These are phyloP conservation scores for Drepana falcataria DNA, from an alignment of 2,888 invertebrate species.

Conservation along the genomic window DNA sequence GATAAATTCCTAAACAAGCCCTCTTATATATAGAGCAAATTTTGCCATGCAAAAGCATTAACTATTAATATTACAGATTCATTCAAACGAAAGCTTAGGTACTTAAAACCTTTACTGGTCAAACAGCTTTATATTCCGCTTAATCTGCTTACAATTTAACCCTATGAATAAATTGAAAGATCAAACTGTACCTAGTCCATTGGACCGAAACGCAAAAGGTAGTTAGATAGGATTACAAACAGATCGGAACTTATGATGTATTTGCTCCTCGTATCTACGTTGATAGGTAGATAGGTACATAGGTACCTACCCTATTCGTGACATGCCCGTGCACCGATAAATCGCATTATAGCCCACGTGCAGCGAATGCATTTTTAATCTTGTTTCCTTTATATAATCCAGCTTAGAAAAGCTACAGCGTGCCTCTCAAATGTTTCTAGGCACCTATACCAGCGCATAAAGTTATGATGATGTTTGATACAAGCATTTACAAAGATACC, in stretches of 20 bases:
- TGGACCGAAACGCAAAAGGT: neutral
- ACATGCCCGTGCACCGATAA: conserved; percentile 69
- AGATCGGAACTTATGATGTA: conserved; percentile 50
- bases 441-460: conserved; percentile 8
- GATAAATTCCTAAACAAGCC: no score
- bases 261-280: conserved; percentile 25
- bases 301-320: conserved; percentile 52
- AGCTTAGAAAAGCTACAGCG: conserved; percentile 51
- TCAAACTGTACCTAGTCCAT: neutral
- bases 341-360: conserved; percentile 76
- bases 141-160: neutral
- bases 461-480: no score
- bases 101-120: neutral
- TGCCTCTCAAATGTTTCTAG: conserved; percentile 22
- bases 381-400: conserved; percentile 73
- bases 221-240: conserved; percentile 20
- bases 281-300: conserved; percentile 35
- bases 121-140: neutral
- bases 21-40: no score
- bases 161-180: neutral
- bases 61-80: no score
- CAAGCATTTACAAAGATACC: no score
- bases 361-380: conserved; percentile 76
- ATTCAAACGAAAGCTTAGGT: no score
- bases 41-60: no score